phyloP scores from a whole-genome alignment of 2,888 invertebrate species.

The Hypselothyrea guttata region DNA sequence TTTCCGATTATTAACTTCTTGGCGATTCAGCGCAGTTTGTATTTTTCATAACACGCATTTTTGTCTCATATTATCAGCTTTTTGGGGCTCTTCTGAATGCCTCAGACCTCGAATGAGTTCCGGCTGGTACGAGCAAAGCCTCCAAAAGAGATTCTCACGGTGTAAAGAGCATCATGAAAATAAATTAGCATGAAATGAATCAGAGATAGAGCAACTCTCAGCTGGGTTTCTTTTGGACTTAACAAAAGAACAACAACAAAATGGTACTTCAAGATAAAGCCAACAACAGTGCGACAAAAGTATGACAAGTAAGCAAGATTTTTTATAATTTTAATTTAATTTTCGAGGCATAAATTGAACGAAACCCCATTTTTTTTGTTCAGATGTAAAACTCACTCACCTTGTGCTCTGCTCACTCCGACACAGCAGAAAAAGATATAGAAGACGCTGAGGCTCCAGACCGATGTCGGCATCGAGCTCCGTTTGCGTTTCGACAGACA shows the following conservation, averaged over 20 bases:
- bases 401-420: conserved; percentile 64
- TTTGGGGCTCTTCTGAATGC: conserved; percentile 24
- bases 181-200: conserved; percentile 61
- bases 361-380: conserved; percentile 9
- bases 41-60: conserved; percentile 53
- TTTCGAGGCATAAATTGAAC: conserved; percentile 9
- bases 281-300: conserved; percentile 33
- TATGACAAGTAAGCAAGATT: conserved; percentile 30
- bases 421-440: conserved; percentile 48
- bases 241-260: too few relatives aligned
- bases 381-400: conserved; percentile 75
- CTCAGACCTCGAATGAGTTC: conserved; percentile 55
- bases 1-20: conserved; percentile 2
- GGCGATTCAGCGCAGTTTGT: too few relatives aligned
- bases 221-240: too few relatives aligned
- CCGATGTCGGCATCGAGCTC: conserved; percentile 32
- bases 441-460: conserved; percentile 43
- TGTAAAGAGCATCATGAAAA: conserved; percentile 33
- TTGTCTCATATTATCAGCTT: conserved; percentile 29
- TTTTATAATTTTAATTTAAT: conserved; percentile 39
- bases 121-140: conserved; percentile 44
- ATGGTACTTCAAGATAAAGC: conserved; percentile 30
- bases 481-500: conserved; percentile 49
- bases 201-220: too few relatives aligned
- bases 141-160: conserved; percentile 41